Percentiles rank a stretch among this genome's conserved stretches.
Conservation (phyloP, 2,888 invertebrate species). For the Coleophora deauratella region DNA sequence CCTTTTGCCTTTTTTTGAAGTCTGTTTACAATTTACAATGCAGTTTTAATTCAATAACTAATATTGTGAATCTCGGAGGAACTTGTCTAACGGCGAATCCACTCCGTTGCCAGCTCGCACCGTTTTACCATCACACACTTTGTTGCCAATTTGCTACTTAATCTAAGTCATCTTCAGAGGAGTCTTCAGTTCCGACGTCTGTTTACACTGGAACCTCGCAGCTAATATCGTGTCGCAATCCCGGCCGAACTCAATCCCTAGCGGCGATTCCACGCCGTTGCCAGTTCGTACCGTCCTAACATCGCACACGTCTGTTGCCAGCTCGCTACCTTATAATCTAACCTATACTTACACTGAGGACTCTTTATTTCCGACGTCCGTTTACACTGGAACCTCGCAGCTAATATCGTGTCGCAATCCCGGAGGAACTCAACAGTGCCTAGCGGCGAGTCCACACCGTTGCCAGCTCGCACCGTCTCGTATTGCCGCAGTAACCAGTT, state of each 20-base stretch:
- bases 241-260: slow-evolving; percentile 80
- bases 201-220: slow-evolving; percentile 28
- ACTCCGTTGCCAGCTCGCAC: too few species aligned
- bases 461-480: slow-evolving; percentile 55
- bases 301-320: too few species aligned
- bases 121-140: too few species aligned
- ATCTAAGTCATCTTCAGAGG: slow-evolving; percentile 25
- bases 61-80: slow-evolving; percentile 73
- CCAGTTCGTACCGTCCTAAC: slow-evolving; percentile 34
- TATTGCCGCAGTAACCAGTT: slow-evolving; percentile 88
- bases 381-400: slow-evolving; percentile 27
- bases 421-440: slow-evolving; percentile 81
- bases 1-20: too few species aligned
- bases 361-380: slow-evolving; percentile 38
- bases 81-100: slow-evolving; percentile 81
- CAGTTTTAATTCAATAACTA: too few species aligned
- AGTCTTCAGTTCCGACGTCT: slow-evolving; percentile 37
- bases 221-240: slow-evolving; percentile 23
- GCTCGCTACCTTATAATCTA: too few species aligned
- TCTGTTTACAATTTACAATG: too few species aligned
- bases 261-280: slow-evolving; percentile 75
- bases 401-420: slow-evolving; percentile 23
- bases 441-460: slow-evolving; percentile 77
- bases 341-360: slow-evolving; percentile 40
- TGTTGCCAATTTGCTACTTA: too few species aligned